These are phyloP conservation scores for Lophochroa leadbeateri DNA, from an alignment of 2,113 vertebrate genomes.

Conservation along the genomic window DNA sequence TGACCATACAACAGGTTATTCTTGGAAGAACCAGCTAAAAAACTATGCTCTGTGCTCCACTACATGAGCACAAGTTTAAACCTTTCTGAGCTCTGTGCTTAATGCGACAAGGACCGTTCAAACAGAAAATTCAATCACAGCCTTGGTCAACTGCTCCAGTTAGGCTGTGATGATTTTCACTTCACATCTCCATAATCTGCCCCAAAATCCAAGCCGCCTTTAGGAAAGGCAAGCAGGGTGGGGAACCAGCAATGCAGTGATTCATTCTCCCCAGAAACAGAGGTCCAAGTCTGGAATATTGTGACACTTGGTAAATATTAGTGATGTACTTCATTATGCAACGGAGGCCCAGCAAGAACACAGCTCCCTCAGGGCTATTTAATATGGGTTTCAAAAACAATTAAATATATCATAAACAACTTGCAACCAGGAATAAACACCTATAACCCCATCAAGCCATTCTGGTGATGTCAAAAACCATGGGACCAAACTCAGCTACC, in stretches of 20 bases:
- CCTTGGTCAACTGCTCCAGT: neutral
- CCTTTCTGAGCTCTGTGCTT: accelerated
- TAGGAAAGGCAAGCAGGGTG: constrained; percentile 6
- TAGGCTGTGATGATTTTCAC: neutral
- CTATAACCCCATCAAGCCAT: constrained; percentile 54
- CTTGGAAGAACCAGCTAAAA: neutral
- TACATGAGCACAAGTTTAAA: neutral
- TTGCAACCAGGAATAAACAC: constrained; percentile 63
- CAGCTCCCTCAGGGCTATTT: constrained; percentile 58
- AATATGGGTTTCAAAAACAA: constrained; percentile 55
- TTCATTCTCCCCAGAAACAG: constrained; percentile 42
- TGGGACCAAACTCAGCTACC: neutral
- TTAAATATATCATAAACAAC: constrained; percentile 75
- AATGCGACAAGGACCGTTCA: neutral
- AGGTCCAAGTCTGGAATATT: constrained; percentile 40
- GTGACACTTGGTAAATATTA: constrained; percentile 58
- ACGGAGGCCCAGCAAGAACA: constrained; percentile 51
- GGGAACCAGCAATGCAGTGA: constrained; percentile 40
- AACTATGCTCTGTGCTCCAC: neutral
- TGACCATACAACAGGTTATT: neutral
- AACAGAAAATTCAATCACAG: neutral
- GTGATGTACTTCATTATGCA: constrained; percentile 66
- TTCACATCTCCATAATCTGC: neutral
- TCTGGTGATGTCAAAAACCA: constrained; percentile 51
- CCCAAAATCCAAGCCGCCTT: neutral